These are phyloP conservation scores for Zophobas morio DNA, from an alignment of 1,140 invertebrate species.

Conservation along the genomic window DNA sequence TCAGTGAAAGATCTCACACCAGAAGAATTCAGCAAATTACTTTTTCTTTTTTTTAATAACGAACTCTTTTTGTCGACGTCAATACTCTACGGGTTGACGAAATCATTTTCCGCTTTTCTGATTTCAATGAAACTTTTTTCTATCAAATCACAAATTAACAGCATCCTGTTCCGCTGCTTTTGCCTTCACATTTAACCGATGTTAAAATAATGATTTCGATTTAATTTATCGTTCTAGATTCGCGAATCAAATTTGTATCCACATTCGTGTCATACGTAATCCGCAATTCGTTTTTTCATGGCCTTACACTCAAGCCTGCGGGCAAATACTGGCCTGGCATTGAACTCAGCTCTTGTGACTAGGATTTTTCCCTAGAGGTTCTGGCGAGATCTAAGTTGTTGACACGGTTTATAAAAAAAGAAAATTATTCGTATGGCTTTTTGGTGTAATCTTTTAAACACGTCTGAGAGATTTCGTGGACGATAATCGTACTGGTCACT, in stretches of 20 bases:
- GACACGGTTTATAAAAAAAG: not conserved
- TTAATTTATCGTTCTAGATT: constrained; percentile 7
- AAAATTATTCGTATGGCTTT: constrained; percentile 9
- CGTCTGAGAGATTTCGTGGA: constrained; percentile 43
- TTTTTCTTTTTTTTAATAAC: too few species aligned
- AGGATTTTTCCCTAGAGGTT: constrained; percentile 15
- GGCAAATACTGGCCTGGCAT: constrained; percentile 43
- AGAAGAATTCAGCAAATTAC: too few species aligned
- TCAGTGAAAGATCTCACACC: too few species aligned
- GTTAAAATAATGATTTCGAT: constrained; percentile 1
- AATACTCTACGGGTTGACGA: not conserved
- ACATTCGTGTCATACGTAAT: constrained; percentile 11
- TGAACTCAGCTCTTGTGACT: constrained; percentile 33
- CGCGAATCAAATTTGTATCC: not conserved
- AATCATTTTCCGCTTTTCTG: not conserved
- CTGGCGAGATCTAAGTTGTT: not conserved
- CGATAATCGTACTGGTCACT: constrained; percentile 12
- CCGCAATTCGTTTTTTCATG: constrained; percentile 16
- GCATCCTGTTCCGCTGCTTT: not conserved
- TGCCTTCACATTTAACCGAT: not conserved
- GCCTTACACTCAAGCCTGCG: constrained; percentile 13
- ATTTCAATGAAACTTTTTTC: not conserved
- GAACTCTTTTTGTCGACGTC: not conserved
- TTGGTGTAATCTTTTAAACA: constrained; percentile 28
- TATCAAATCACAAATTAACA: not conserved